Evolutionary conservation across 1,140 invertebrate genomes (phyloP).

Genomic region (Drosophila parvula): DNA sequence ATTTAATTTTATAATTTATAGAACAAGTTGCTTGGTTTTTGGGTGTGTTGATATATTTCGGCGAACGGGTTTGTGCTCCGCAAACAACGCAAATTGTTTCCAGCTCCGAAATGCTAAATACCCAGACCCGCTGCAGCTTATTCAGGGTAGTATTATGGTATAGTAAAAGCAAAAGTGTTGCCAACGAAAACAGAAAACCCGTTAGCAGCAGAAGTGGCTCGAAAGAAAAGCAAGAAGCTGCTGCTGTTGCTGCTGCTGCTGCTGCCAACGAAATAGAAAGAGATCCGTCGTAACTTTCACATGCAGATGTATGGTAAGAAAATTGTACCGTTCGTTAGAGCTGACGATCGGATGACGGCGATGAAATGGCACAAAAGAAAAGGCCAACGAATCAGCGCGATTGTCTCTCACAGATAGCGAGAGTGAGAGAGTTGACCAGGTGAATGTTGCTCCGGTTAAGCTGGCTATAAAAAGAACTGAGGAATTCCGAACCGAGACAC

Average conservation of each 20-base stretch:
- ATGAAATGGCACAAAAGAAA: constrained; percentile 59
- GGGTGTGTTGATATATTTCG: constrained; percentile 52
- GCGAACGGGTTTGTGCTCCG: constrained; percentile 55
- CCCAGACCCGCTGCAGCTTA: constrained; percentile 43
- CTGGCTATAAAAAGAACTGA: constrained; percentile 18
- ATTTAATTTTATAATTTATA: constrained; percentile 71
- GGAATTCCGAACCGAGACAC: constrained; percentile 24
- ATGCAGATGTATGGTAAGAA: constrained; percentile 48
- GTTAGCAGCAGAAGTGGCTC: constrained; percentile 61
- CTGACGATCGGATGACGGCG: constrained; percentile 36
- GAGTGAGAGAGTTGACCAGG: constrained; percentile 39
- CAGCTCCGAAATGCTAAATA: constrained; percentile 69
- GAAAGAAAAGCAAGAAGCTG: constrained; percentile 54
- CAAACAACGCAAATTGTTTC: constrained; percentile 64
- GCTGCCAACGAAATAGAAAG: constrained; percentile 57
- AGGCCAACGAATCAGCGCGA: constrained; percentile 28
- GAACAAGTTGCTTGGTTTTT: constrained; percentile 70
- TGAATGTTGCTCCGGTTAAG: constrained; percentile 25
- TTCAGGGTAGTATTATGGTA: constrained; percentile 8
- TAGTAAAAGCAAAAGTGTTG: constrained; percentile 76
- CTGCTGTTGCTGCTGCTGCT: not conserved
- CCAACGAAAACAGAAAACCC: constrained; percentile 50
- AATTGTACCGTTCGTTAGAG: constrained; percentile 66
- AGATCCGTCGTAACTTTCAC: constrained; percentile 72
- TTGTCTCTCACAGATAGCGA: constrained; percentile 52